These are phyloP conservation scores for Terebella lapidaria DNA, from an alignment of 2,888 invertebrate species.

Conservation along the genomic window DNA sequence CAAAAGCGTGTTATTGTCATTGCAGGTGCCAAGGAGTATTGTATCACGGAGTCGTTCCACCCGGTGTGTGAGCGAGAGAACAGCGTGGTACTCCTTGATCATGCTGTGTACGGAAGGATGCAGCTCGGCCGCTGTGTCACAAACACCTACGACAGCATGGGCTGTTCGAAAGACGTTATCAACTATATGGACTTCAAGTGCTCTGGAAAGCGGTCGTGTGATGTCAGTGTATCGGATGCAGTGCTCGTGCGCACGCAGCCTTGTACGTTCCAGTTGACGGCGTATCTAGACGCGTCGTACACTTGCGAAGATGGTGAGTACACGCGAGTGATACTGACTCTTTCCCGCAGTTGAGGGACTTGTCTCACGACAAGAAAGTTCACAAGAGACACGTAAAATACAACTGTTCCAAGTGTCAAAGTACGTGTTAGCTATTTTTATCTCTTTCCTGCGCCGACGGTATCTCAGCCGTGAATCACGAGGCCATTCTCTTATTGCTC, in stretches of 20 bases:
- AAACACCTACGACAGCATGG: constrained; percentile 19
- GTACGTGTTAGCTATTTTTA: too few species aligned
- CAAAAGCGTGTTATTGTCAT: too few species aligned
- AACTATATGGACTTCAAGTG: constrained; percentile 20
- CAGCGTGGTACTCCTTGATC: constrained; percentile 13
- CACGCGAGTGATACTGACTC: not conserved
- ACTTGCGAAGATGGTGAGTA: constrained; percentile 21
- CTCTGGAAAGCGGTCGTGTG: constrained; percentile 21
- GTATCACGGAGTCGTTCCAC: constrained; percentile 18
- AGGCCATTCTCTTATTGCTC: too few species aligned
- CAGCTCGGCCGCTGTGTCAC: constrained; percentile 20
- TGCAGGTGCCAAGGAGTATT: constrained; percentile 14
- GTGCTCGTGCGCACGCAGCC: constrained; percentile 25
- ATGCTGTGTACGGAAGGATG: constrained; percentile 18
- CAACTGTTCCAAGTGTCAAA: too few species aligned
- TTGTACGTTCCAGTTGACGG: constrained; percentile 24
- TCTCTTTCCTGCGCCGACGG: too few species aligned
- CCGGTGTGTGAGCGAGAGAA: constrained; percentile 7
- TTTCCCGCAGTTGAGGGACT: too few species aligned
- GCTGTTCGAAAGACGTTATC: constrained; percentile 19
- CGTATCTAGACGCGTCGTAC: constrained; percentile 23
- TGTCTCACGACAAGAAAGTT: too few species aligned
- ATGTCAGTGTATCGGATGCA: constrained; percentile 23
- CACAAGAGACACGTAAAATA: too few species aligned
- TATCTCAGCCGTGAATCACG: too few species aligned